Conservation (phyloP, 23 tunicate genomes). For the Trididemnum clinides region DNA sequence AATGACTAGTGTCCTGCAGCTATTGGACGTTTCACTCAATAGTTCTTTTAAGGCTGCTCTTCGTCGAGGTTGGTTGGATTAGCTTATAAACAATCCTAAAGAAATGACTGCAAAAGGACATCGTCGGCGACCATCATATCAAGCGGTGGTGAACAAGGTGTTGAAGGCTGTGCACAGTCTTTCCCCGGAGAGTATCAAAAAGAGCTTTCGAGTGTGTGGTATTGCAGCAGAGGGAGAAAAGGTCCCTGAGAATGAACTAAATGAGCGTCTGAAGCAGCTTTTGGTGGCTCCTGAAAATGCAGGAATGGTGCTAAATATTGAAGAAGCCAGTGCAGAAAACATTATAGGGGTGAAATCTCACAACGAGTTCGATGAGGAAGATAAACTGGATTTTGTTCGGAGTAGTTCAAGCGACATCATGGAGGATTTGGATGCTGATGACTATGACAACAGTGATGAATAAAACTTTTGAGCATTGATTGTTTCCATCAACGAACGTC, state of each 20-base stretch:
- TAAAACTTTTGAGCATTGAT: neutral
- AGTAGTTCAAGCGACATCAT: neutral
- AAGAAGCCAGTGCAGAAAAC: neutral
- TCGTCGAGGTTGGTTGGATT: neutral
- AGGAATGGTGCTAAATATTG: neutral
- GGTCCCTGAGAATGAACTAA: too few relatives aligned
- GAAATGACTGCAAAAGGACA: too few relatives aligned
- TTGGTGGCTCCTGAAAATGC: neutral
- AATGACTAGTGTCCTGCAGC: neutral
- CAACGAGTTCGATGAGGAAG: neutral
- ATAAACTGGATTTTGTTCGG: neutral
- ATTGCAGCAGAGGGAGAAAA: neutral
- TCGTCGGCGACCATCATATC: neutral
- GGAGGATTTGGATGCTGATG: too few relatives aligned
- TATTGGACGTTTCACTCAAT: neutral
- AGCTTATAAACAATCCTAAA: neutral
- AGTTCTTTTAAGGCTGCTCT: neutral
- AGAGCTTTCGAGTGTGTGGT: neutral
- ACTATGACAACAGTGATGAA: neutral
- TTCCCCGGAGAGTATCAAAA: neutral
- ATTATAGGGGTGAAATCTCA: neutral
- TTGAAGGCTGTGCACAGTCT: neutral
- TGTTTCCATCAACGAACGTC: neutral
- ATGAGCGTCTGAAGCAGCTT: neutral
- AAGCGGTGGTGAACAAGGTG: neutral